These are phyloP conservation scores for Liolophura sinensis DNA, from an alignment of 1,140 invertebrate genomes.

Conservation along the genomic window DNA sequence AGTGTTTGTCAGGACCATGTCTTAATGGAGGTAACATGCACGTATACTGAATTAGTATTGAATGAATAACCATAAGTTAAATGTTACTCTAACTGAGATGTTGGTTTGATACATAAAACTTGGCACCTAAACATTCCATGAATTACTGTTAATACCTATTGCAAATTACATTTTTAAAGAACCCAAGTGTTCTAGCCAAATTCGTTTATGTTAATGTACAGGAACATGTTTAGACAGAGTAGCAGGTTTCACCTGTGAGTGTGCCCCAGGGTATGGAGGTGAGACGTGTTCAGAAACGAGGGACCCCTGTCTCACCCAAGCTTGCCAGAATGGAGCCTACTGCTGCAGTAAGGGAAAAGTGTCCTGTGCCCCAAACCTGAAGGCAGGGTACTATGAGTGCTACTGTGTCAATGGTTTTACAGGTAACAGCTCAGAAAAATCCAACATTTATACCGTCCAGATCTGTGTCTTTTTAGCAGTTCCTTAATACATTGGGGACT, in stretches of 20 bases:
- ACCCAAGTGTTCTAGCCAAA: not conserved
- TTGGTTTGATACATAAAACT: not conserved
- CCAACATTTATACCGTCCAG: not conserved
- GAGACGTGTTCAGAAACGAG: conserved; percentile 13
- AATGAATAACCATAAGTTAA: not conserved
- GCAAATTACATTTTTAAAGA: not conserved
- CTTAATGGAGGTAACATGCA: conserved; percentile 22
- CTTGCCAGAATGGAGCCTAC: conserved; percentile 31
- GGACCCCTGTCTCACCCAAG: conserved; percentile 30
- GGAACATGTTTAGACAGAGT: conserved; percentile 16
- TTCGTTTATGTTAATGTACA: not conserved
- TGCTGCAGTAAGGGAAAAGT: conserved; percentile 28
- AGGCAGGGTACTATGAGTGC: conserved; percentile 23
- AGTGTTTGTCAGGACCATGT: conserved; percentile 31
- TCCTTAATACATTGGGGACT: not conserved
- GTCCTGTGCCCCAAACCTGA: conserved; percentile 12
- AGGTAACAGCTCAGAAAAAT: conserved; percentile 9
- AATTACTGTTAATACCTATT: not conserved
- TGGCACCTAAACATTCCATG: not conserved
- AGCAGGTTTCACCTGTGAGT: conserved; percentile 10
- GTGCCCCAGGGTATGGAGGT: conserved; percentile 26
- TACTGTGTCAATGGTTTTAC: conserved; percentile 21
- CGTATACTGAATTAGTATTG: not conserved
- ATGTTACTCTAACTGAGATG: not conserved
- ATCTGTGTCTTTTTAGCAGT: not conserved